Evolutionary conservation across 2,797 vertebrate species (phyloP), one percentile per base, ranked within the genome.

Genomic region (Rhabdomys pumilio): DNA sequence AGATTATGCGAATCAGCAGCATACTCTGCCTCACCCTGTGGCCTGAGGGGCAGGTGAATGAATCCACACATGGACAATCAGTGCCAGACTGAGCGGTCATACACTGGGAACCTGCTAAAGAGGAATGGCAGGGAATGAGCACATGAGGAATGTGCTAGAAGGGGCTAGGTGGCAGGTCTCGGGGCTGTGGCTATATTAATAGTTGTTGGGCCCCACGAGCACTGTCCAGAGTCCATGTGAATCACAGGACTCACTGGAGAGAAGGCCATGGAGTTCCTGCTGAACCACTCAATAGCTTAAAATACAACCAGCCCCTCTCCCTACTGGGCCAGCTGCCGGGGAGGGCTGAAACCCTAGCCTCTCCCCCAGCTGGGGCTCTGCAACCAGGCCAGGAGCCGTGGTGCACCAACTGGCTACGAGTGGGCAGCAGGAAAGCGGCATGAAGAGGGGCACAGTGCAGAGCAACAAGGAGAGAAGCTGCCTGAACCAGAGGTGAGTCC

Each of bases 231-330:
- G 76, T 57, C 76, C 19, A 0, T 47, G 89, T 86, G 83, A 90
- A 75, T 89, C 31, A 22, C 84, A 79, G 89, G 91, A 91, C 50
- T 50, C 50, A 12, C 50, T 50, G 50, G 86, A 93, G 41, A 82
- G 76, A 26, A 82, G 90, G 97, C 93, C 94, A 89, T 72, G 0
- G 22, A 97, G 97, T 97, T 97, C 97, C 94, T 97, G 95, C 92
- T 82, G 95, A 97, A 82, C 93, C 97, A 98, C 97, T 97, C 97
- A 97, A 94, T 24, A 79, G 96, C 97, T 97, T 97, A 97, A 98
- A 98, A 98, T 97, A 97, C 96, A 96, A 96, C 80, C 84, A 83
- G 94, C 86, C 90, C 69, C 69, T 84, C 79, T 81, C 89, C 82
- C 82, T 41, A 81, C 89, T 3, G 4, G 88, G 91, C 94, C 98